A percentile compares a stretch with the other conserved stretches of the same genome.
phyloP scores from a whole-genome alignment of 2,797 vertebrate species.

The Chanos chanos region DNA sequence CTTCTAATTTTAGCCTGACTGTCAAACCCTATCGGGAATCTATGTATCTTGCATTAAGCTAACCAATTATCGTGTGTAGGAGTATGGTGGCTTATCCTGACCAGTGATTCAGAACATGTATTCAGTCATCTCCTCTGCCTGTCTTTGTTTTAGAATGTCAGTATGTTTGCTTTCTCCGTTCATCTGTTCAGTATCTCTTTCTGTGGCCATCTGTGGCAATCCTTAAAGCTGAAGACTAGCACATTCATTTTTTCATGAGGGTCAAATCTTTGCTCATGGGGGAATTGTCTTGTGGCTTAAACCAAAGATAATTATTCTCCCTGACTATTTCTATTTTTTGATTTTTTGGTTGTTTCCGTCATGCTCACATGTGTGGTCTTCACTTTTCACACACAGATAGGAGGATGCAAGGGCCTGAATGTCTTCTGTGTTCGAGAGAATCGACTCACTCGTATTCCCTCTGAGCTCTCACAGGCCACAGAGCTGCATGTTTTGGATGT shows the following conservation, averaged over 20 bases:
- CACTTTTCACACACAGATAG: too few relatives aligned
- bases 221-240: neutral
- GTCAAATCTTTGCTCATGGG: neutral
- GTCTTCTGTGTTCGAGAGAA: slow-evolving; percentile 95
- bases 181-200: neutral
- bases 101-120: neutral
- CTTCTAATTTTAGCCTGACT: slow-evolving; percentile 57
- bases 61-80: slow-evolving; percentile 35
- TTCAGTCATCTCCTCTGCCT: neutral
- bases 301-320: neutral
- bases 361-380: too few relatives aligned
- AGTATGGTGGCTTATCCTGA: slow-evolving; percentile 15
- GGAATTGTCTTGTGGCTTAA: neutral
- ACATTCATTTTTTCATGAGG: neutral
- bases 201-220: neutral
- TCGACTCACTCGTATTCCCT: slow-evolving; percentile 82
- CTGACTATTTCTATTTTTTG: too few relatives aligned
- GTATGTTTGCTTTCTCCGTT: neutral
- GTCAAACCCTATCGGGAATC: slow-evolving; percentile 42
- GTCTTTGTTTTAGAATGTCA: neutral
- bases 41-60: slow-evolving; percentile 39
- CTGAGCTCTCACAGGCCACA: slow-evolving; percentile 89
- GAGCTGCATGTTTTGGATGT: slow-evolving; percentile 95
- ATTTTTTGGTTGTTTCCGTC: too few relatives aligned
- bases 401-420: slow-evolving; percentile 89